Conservation (phyloP, 2,888 invertebrate genomes). For the Bombylius discolor region DNA sequence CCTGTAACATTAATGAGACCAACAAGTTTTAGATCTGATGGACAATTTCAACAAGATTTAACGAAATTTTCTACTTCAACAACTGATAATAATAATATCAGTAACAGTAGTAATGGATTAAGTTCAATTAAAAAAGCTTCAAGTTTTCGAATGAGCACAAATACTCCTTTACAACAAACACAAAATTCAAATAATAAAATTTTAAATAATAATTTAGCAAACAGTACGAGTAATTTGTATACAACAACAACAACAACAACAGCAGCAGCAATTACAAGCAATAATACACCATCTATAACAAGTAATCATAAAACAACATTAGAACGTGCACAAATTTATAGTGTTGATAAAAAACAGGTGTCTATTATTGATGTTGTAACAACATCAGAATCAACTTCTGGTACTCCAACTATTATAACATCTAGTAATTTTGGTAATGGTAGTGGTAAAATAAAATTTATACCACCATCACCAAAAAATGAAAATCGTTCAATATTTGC, state of each 20-base stretch:
- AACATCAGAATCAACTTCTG: slow-evolving; percentile 3
- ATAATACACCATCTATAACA: background rate
- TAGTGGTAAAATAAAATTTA: background rate
- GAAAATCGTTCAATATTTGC: slow-evolving; percentile 8
- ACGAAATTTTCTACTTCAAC: background rate
- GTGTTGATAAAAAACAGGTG: slow-evolving; percentile 18
- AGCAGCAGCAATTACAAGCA: background rate
- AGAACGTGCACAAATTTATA: slow-evolving; percentile 18
- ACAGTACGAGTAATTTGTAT: slow-evolving; percentile 4
- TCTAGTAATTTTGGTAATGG: background rate
- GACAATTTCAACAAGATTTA: background rate
- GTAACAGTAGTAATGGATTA: background rate
- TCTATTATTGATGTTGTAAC: slow-evolving; percentile 15
- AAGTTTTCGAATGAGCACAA: slow-evolving; percentile 13
- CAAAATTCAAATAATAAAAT: slow-evolving; percentile 7
- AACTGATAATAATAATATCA: background rate
- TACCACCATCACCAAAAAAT: background rate
- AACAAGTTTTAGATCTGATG: slow-evolving; percentile 10
- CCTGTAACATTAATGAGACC: slow-evolving; percentile 14
- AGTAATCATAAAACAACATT: slow-evolving; percentile 13
- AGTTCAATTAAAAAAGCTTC: slow-evolving; percentile 14
- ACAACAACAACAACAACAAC: background rate
- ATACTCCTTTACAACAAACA: background rate
- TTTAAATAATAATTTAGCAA: slow-evolving; percentile 7
- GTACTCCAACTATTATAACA: slow-evolving; percentile 1